Conservation (phyloP, 2,797 vertebrate species). For the Poecilia wingei region DNA sequence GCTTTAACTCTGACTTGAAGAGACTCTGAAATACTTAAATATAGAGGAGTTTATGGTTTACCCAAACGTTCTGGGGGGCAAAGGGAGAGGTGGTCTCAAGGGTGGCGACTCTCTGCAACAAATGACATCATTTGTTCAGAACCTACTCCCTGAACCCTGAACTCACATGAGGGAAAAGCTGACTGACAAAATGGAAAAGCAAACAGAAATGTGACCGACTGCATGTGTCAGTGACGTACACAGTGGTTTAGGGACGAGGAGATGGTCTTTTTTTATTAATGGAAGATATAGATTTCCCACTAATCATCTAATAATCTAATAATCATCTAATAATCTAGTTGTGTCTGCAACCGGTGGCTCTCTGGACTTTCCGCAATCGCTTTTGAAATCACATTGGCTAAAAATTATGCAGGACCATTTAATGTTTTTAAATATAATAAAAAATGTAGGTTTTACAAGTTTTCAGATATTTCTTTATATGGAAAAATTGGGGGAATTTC, state of each 20-base stretch:
- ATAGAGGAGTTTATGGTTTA: not conserved
- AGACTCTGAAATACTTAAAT: not conserved
- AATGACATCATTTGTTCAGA: not conserved
- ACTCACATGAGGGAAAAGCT: not conserved
- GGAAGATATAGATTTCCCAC: not conserved
- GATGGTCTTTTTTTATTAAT: not conserved
- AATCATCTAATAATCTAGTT: too few relatives aligned
- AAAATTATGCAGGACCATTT: not conserved
- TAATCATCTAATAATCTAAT: not conserved
- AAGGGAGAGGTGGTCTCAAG: not conserved
- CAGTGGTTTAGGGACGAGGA: not conserved
- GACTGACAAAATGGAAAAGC: not conserved
- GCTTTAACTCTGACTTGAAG: not conserved
- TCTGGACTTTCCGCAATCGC: not conserved
- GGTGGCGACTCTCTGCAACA: not conserved
- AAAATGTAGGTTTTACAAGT: not conserved
- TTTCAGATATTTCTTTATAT: not conserved
- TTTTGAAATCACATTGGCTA: not conserved
- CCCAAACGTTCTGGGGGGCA: not conserved
- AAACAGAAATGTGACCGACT: not conserved
- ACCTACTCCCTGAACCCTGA: not conserved
- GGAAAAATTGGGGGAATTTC: not conserved
- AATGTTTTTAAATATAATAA: not conserved
- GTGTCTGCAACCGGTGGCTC: not conserved
- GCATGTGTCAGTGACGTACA: not conserved